phyloP scores from a whole-genome alignment of 2,888 invertebrate genomes.

The Leptura quadrifasciata region DNA sequence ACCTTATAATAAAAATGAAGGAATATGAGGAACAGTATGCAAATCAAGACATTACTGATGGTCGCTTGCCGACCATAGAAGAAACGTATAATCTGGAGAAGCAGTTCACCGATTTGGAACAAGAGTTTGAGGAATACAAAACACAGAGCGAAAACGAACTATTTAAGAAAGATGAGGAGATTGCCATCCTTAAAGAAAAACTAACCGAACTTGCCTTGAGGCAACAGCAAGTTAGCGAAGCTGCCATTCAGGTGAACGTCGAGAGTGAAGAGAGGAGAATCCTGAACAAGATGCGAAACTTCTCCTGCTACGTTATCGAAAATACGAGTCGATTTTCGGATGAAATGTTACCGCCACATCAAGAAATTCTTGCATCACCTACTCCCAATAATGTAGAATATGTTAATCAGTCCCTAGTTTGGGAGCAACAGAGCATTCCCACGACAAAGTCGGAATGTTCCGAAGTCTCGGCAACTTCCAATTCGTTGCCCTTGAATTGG shows the following conservation, averaged over 20 bases:
- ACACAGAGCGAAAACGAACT: constrained; percentile 75
- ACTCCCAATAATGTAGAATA: constrained; percentile 44
- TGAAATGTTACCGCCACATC: constrained; percentile 63
- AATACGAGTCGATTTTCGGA: constrained; percentile 67
- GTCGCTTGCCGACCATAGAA: constrained; percentile 84
- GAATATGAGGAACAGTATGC: constrained; percentile 88
- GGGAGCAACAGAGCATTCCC: constrained; percentile 46
- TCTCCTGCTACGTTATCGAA: constrained; percentile 69
- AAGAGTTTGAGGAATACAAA: constrained; percentile 80
- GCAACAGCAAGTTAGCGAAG: constrained; percentile 54
- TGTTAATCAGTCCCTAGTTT: constrained; percentile 44
- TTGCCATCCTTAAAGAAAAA: constrained; percentile 75
- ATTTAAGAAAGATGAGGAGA: constrained; percentile 77
- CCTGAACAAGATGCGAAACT: constrained; percentile 65
- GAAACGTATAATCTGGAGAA: constrained; percentile 84
- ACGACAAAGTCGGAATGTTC: constrained; percentile 41
- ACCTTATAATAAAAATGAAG: constrained; percentile 84
- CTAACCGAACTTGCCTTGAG: constrained; percentile 72
- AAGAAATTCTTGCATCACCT: constrained; percentile 22
- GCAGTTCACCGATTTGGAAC: constrained; percentile 82
- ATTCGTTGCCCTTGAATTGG: constrained; percentile 59
- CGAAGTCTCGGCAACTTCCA: constrained; percentile 49
- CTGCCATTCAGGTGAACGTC: constrained; percentile 59
- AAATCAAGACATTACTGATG: constrained; percentile 73
- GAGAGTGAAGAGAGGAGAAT: constrained; percentile 60